Evolutionary conservation across 2,113 vertebrate species (phyloP).

Genomic region (Setophaga coronata): DNA sequence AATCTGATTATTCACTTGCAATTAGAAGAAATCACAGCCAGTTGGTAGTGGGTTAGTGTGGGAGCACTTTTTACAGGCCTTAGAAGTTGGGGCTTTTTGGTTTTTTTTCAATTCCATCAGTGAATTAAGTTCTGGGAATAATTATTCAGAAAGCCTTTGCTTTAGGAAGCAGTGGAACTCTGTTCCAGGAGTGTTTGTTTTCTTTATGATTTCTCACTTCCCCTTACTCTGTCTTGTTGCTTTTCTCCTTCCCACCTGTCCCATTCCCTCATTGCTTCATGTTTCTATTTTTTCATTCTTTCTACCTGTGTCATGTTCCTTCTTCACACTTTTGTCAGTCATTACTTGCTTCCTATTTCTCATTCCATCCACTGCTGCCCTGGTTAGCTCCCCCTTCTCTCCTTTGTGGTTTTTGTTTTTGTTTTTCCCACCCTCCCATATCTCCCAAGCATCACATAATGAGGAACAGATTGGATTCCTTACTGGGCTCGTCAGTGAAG

Average conservation of each 20-base stretch:
- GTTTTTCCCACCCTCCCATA: not conserved
- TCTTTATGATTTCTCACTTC: not conserved
- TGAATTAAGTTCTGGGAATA: not conserved
- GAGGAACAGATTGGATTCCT: conserved; percentile 39
- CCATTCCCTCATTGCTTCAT: not conserved
- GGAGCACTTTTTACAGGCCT: not conserved
- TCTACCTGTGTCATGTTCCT: not conserved
- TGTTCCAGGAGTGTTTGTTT: not conserved
- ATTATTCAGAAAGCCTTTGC: not conserved
- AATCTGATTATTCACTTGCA: conserved; percentile 12
- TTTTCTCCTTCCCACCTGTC: not conserved
- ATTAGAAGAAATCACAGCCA: not conserved
- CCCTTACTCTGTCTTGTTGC: not conserved
- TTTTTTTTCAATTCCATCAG: not conserved
- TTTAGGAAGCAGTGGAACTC: not conserved
- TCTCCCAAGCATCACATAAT: not conserved
- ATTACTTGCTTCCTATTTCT: not conserved
- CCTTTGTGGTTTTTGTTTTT: not conserved
- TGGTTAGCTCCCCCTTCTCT: not conserved
- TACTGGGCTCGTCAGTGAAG: not conserved
- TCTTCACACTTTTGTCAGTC: not conserved
- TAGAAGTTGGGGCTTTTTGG: not conserved
- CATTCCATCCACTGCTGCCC: not conserved
- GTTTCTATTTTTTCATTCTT: not conserved
- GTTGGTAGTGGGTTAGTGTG: not conserved